These are phyloP conservation scores for Parnassius glacialis DNA, from an alignment of 2,888 invertebrate genomes.

Conservation along the genomic window DNA sequence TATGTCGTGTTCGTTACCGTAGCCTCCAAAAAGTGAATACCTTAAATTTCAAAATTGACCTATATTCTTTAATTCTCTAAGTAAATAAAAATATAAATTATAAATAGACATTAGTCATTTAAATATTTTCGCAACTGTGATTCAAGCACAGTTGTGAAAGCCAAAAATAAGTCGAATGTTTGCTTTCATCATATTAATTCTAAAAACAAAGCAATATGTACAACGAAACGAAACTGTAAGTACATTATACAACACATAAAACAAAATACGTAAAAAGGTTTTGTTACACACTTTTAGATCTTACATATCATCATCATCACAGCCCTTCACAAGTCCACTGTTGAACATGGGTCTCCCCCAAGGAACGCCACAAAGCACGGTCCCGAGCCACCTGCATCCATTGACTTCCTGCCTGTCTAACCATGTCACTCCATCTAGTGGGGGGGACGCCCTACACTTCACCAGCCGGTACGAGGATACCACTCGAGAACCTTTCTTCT, in stretches of 20 bases:
- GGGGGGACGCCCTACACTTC: no score
- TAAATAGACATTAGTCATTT: conserved; percentile 21
- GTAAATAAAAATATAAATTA: conserved; percentile 8
- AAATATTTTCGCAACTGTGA: conserved; percentile 28
- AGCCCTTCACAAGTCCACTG: no score
- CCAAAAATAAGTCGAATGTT: conserved; percentile 39
- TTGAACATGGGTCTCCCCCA: no score
- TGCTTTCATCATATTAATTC: conserved; percentile 36
- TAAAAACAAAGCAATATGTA: conserved; percentile 30
- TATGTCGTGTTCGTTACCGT: no score
- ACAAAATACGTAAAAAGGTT: conserved; percentile 9
- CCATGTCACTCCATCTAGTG: no score
- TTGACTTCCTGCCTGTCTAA: no score
- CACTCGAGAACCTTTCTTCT: no score
- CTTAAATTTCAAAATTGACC: conserved; percentile 20
- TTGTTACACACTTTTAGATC: no score
- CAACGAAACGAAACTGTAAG: conserved; percentile 15
- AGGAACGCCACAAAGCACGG: no score
- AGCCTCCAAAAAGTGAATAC: conserved; percentile 1
- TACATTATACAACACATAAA: conserved; percentile 26
- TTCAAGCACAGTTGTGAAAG: conserved; percentile 28
- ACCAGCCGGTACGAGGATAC: no score
- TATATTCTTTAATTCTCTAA: conserved; percentile 11
- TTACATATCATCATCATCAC: no score
- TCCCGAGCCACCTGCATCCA: no score